Percentiles rank a stretch among this genome's conserved stretches.
Conservation (phyloP, 2,797 vertebrate species). For the Micropoecilia bifurca region DNA sequence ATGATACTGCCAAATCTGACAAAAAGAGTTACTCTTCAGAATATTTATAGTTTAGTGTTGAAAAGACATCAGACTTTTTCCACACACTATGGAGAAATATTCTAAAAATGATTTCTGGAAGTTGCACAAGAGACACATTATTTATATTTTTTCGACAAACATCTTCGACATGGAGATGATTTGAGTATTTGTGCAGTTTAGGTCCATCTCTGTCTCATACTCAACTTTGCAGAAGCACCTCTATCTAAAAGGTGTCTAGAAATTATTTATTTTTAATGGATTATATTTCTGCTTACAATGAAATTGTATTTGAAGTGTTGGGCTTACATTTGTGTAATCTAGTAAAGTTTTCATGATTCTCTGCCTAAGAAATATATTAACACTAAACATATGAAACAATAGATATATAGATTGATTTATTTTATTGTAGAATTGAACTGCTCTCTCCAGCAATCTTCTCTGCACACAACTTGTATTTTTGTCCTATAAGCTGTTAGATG, state of each 20-base stretch:
- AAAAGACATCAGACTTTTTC: conserved; percentile 8
- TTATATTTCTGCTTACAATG: conserved; percentile 1
- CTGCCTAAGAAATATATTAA: neutral
- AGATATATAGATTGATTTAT: too few relatives aligned
- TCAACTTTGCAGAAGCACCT: conserved; percentile 22
- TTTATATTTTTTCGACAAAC: conserved; percentile 34
- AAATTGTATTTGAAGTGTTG: neutral
- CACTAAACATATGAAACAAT: too few relatives aligned
- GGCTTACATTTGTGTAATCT: neutral
- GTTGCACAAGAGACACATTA: conserved; percentile 20
- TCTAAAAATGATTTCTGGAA: conserved; percentile 8
- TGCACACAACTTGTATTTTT: too few relatives aligned
- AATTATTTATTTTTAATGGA: conserved; percentile 10
- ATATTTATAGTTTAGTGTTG: conserved; percentile 18
- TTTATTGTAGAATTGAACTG: too few relatives aligned
- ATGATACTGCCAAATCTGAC: conserved; percentile 4
- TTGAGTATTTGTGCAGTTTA: conserved; percentile 36
- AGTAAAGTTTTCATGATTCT: neutral
- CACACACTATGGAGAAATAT: neutral
- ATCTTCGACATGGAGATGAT: neutral
- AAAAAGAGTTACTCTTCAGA: conserved; percentile 15
- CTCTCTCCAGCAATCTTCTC: too few relatives aligned
- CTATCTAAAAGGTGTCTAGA: neutral
- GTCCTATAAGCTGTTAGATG: too few relatives aligned
- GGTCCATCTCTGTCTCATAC: conserved; percentile 26